These are phyloP conservation scores for Luidia sarsii DNA, from an alignment of 53 echinoderm and acorn worm genomes.

Conservation along the genomic window DNA sequence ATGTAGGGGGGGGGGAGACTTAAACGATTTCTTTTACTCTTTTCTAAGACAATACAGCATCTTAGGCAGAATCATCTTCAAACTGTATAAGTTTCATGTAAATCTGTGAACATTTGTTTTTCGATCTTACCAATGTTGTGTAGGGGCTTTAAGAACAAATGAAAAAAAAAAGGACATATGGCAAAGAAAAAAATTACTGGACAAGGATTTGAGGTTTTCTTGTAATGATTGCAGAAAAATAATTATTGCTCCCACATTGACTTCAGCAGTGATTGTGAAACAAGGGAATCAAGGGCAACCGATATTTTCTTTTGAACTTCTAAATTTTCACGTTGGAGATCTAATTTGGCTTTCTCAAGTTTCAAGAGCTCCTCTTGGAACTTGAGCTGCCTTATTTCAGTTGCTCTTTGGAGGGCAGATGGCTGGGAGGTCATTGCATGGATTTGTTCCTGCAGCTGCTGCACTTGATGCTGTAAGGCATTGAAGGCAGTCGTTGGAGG, in stretches of 20 bases:
- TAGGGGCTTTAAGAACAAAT: no score
- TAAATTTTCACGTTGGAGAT: slow-evolving; percentile 5
- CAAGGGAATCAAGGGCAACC: neutral
- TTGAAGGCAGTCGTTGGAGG: neutral
- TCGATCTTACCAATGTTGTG: no score
- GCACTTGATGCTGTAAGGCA: slow-evolving; percentile 19
- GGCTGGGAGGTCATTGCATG: neutral
- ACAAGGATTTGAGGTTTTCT: no score
- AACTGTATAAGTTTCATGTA: no score
- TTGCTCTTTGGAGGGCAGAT: neutral
- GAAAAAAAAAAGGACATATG: no score
- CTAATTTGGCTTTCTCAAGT: neutral
- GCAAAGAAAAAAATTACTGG: no score
- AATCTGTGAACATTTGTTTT: no score
- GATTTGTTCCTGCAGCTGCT: neutral
- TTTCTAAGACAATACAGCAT: no score
- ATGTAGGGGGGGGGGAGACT: no score
- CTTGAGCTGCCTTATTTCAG: neutral
- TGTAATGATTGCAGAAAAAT: no score
- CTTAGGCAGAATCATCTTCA: no score
- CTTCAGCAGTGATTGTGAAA: neutral
- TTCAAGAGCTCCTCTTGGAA: slow-evolving; percentile 20
- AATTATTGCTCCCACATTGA: neutral
- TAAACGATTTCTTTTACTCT: no score
- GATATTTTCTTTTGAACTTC: slow-evolving; percentile 7